A percentile compares a stretch with the other conserved stretches of the same genome.
Evolutionary conservation across 2,113 vertebrate genomes (phyloP).

Genomic region (Callocephalon fimbriatum): DNA sequence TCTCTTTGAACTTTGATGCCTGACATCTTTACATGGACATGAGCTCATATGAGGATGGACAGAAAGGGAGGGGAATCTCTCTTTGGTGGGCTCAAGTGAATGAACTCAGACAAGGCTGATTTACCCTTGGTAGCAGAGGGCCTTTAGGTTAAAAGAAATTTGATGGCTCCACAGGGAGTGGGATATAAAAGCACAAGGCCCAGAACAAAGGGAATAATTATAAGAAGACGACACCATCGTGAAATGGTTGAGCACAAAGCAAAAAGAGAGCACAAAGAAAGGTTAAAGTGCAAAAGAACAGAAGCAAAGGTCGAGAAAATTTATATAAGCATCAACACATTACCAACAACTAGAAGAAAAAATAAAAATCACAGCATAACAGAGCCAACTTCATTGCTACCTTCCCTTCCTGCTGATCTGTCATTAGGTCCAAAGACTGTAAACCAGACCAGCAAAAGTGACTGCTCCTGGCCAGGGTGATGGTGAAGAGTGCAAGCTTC

Average conservation of each 20-base stretch:
- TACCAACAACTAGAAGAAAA: background rate
- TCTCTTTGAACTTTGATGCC: conserved; percentile 58
- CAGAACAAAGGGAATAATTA: conserved; percentile 36
- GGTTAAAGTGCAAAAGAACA: background rate
- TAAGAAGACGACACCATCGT: background rate
- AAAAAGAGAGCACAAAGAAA: background rate
- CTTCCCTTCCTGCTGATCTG: background rate
- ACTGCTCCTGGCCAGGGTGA: background rate
- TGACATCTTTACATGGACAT: conserved; percentile 53
- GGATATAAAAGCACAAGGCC: conserved; percentile 17
- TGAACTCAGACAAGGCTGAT: conserved; percentile 58
- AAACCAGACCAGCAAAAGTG: background rate
- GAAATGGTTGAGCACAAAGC: background rate
- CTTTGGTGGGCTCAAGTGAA: conserved; percentile 43
- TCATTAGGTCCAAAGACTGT: background rate
- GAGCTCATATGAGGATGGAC: conserved; percentile 48
- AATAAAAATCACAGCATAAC: background rate
- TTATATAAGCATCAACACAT: background rate
- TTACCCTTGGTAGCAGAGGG: conserved; percentile 35
- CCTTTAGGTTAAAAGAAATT: conserved; percentile 57
- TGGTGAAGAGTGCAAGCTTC: background rate
- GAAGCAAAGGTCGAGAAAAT: background rate
- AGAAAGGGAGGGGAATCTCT: conserved; percentile 36
- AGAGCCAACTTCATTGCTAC: background rate
- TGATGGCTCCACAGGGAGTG: background rate